phyloP scores from a whole-genome alignment of 2,797 vertebrate species.

The Phoeniculus purpureus region DNA sequence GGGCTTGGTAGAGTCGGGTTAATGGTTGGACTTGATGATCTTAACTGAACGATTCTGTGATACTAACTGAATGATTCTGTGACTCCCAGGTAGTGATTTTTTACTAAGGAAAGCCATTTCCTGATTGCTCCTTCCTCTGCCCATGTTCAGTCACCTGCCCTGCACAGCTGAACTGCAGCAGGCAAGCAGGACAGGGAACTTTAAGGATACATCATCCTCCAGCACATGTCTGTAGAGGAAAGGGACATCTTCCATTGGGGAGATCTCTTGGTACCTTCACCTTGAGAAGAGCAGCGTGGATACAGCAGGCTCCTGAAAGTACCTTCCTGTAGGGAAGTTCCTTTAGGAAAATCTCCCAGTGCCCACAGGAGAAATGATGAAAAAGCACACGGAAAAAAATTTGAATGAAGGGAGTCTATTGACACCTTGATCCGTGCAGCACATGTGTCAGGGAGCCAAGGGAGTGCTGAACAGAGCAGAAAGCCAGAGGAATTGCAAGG shows the following conservation, averaged over 20 bases:
- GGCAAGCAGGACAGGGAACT: neutral
- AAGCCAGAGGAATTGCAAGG: neutral
- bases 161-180: neutral
- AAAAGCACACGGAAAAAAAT: neutral
- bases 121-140: neutral
- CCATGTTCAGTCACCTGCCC: neutral
- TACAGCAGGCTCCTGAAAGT: neutral
- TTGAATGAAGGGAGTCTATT: neutral
- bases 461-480: neutral
- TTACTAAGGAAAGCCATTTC: neutral
- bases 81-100: neutral
- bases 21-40: no score
- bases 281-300: neutral
- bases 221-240: neutral
- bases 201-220: neutral
- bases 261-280: neutral
- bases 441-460: accelerated
- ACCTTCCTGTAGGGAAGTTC: neutral
- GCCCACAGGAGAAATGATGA: neutral
- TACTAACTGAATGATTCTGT: no score
- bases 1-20: no score
- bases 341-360: neutral
- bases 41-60: no score
- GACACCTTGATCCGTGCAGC: accelerated
- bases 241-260: neutral